Percentiles rank a stretch among this genome's conserved stretches.
Evolutionary conservation across 2,888 invertebrate species (phyloP).

Genomic region (Toxonevra muliebris): DNA sequence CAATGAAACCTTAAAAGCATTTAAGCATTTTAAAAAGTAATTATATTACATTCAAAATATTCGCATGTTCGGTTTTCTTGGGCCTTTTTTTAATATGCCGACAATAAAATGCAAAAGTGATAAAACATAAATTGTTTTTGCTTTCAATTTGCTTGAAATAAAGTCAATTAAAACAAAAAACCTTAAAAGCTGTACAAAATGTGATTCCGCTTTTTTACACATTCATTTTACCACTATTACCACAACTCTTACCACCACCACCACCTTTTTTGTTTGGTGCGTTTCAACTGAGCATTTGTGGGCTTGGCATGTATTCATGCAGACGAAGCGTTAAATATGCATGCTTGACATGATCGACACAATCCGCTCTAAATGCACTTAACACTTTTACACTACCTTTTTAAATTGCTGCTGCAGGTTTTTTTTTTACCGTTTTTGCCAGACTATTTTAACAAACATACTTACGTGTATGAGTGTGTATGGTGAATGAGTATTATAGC

Average conservation of each 20-base stretch:
- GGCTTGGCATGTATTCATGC: not conserved
- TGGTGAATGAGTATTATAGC: not conserved
- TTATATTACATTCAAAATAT: not conserved
- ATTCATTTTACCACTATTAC: too few species aligned
- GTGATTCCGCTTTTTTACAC: too few species aligned
- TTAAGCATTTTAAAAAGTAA: not conserved
- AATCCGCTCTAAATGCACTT: slow-evolving; percentile 4
- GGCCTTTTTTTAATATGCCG: too few species aligned
- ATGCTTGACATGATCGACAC: slow-evolving; percentile 7
- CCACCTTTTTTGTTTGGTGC: too few species aligned
- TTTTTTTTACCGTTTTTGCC: too few species aligned
- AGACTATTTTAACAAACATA: too few species aligned
- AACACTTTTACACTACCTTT: slow-evolving; percentile 1
- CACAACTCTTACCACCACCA: too few species aligned
- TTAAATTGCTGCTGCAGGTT: not conserved
- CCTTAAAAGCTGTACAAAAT: not conserved
- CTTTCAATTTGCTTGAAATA: not conserved
- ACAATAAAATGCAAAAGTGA: not conserved
- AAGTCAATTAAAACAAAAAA: not conserved
- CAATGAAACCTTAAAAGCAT: too few species aligned
- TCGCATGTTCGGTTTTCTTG: not conserved
- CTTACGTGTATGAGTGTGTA: not conserved
- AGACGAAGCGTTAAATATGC: not conserved
- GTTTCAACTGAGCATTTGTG: not conserved
- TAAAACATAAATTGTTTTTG: not conserved